Base-by-base conservation (phyloP, 2,888 invertebrate genomes). In the Acanthosoma haemorrhoidale region DNA sequence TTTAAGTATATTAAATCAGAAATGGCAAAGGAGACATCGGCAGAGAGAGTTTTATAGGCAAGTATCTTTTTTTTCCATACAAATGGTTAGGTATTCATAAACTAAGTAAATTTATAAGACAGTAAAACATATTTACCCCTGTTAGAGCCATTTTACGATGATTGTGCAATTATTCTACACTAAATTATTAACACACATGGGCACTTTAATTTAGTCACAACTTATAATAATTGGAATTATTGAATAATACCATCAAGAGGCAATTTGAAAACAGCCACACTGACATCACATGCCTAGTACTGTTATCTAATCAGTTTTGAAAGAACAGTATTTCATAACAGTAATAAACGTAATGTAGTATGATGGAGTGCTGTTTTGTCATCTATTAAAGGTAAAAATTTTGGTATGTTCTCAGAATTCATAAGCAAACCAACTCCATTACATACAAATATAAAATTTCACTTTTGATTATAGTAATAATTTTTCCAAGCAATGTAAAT, bases 161-260 rank as follows among this genome's bases (percentile, higher is more conserved):
- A 25, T n/a, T 29, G 5, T 25, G 5, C 1, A 21, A 3, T 29
- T 51, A 29, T n/a, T n/a, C 13, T n/a, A 51, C 51, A 51, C 29
- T 51, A 25, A 13, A 51, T 25, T 51, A 51, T 51, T 2, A 51
- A 6, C 29, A 51, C n/a, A 51, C n/a, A 51, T 25, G 3, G 6
- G 29, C 51, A 18, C 25, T 25, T n/a, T 38, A 51, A 51, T 51
- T 25, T 87, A 87, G 57, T 51, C 15, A 51, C 13, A 13, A 67
- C 38, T 67, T 29, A 9, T 67, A 38, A 57, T 32, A 43, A 16
- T 51, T 29, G 18, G 57, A 11, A 18, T 5, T 13, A 51, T 51
- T 25, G 51, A 25, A 25, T 51, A 51, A 51, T 51, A 25, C n/a
- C n/a, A n/a, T n/a, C 25, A 51, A 51, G 51, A 60, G 60, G 29